phyloP scores from a whole-genome alignment of 1,140 invertebrate species.

The Drosophila grimshawi region DNA sequence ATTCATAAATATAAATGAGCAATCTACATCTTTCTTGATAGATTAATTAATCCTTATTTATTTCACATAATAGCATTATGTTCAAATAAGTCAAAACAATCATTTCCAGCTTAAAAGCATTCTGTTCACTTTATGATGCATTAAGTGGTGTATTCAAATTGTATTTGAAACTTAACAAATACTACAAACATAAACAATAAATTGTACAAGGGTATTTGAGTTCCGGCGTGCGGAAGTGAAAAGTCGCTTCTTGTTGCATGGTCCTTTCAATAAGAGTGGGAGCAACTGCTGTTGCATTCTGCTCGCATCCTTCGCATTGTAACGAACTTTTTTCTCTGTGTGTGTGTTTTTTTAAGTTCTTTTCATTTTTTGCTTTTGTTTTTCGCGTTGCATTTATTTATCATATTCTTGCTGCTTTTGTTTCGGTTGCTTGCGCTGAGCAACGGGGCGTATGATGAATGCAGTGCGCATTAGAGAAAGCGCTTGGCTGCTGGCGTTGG shows the following conservation, averaged over 20 bases:
- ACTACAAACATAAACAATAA: neutral
- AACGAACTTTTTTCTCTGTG: slow-evolving; percentile 39
- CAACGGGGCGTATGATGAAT: slow-evolving; percentile 78
- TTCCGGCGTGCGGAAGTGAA: neutral
- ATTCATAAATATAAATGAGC: slow-evolving; percentile 57
- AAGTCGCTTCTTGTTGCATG: neutral
- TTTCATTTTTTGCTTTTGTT: slow-evolving; percentile 10
- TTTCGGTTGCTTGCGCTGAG: slow-evolving; percentile 42
- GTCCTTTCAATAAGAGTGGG: neutral
- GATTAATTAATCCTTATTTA: no score
- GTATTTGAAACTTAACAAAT: neutral
- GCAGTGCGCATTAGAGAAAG: slow-evolving; percentile 70
- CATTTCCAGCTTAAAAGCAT: no score
- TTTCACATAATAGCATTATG: no score
- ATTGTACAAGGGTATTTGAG: neutral
- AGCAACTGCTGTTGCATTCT: slow-evolving; percentile 50
- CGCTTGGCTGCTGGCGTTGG: slow-evolving; percentile 26
- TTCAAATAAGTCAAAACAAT: no score
- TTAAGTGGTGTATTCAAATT: no score
- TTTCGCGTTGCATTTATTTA: slow-evolving; percentile 66
- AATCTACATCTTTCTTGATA: no score
- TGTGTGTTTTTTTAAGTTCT: slow-evolving; percentile 21
- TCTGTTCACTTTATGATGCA: no score
- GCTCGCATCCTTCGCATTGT: slow-evolving; percentile 50
- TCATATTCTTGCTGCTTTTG: slow-evolving; percentile 61